A percentile compares a stretch with the other conserved stretches of the same genome.
Conservation (phyloP, 2,888 invertebrate species). For the Chrysotoxum bicinctum region DNA sequence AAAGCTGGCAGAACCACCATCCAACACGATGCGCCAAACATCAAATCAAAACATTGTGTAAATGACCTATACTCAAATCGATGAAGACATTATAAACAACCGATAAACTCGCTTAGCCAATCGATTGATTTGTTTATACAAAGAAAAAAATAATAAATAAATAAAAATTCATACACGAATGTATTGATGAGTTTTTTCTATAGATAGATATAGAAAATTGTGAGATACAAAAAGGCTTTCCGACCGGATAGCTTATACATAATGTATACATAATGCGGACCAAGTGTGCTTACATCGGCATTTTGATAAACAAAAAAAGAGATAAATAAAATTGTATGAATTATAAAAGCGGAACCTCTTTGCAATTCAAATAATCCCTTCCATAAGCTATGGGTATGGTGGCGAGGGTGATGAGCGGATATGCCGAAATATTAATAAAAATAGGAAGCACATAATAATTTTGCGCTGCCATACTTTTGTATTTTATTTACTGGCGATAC, state of each 20-base stretch:
- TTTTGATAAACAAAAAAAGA: conserved; percentile 31
- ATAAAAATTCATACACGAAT: conserved; percentile 8
- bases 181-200: conserved; percentile 42
- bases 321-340: conserved; percentile 11
- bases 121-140: conserved; percentile 64
- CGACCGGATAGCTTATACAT: neutral
- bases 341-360: conserved; percentile 35
- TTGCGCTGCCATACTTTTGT: too few species aligned
- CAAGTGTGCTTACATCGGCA: conserved; percentile 55
- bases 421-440: conserved; percentile 19
- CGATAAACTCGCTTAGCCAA: conserved; percentile 63
- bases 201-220: neutral
- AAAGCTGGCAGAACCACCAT: conserved; percentile 12
- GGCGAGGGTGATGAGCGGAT: neutral
- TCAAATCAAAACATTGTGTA: conserved; percentile 51
- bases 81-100: conserved; percentile 63
- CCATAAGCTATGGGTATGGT: neutral
- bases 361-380: conserved; percentile 34
- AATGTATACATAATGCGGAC: too few species aligned
- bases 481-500: neutral
- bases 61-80: conserved; percentile 57
- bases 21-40: neutral
- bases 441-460: conserved; percentile 13
- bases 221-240: conserved; percentile 11
- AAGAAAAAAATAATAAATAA: conserved; percentile 19